Percentiles rank a stretch among this genome's conserved stretches.
Conservation (phyloP, 2,113 vertebrate species). For the Castor canadensis region DNA sequence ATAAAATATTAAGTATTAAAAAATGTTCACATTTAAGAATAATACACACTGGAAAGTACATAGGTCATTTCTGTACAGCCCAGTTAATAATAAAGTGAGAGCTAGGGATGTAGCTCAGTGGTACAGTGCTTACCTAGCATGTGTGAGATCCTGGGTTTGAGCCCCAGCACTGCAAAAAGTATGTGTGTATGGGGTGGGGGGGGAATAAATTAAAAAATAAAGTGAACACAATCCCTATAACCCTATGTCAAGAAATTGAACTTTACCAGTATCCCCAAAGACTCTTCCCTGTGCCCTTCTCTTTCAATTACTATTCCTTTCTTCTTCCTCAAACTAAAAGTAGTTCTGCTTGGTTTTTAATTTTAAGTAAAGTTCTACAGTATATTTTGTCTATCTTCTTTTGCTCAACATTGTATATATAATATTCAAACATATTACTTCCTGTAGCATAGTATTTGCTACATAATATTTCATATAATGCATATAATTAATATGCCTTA, state of each 20-base stretch:
- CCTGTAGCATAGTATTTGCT: not conserved
- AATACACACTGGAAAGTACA: not conserved
- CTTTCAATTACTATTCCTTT: not conserved
- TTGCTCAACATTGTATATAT: not conserved
- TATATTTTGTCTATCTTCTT: not conserved
- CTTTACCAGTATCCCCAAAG: not conserved
- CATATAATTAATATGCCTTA: not conserved
- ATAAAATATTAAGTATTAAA: not conserved
- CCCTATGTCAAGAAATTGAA: not conserved
- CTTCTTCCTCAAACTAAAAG: not conserved
- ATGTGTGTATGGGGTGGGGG: too few relatives aligned
- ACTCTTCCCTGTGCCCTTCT: not conserved
- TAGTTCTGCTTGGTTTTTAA: not conserved
- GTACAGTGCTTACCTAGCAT: too few relatives aligned
- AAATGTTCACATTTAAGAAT: not conserved
- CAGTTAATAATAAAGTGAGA: too few relatives aligned
- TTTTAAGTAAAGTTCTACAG: constrained; percentile 9
- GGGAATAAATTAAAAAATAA: too few relatives aligned
- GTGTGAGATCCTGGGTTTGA: too few relatives aligned
- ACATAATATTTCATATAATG: not conserved
- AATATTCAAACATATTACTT: not conserved
- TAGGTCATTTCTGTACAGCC: not conserved
- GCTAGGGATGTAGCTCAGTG: too few relatives aligned
- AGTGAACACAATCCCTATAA: not conserved
- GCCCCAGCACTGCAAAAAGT: too few relatives aligned